A percentile compares a stretch with the other conserved stretches of the same genome.
Evolutionary conservation across 1,140 invertebrate species (phyloP).

Genomic region (Drosophila yakuba): DNA sequence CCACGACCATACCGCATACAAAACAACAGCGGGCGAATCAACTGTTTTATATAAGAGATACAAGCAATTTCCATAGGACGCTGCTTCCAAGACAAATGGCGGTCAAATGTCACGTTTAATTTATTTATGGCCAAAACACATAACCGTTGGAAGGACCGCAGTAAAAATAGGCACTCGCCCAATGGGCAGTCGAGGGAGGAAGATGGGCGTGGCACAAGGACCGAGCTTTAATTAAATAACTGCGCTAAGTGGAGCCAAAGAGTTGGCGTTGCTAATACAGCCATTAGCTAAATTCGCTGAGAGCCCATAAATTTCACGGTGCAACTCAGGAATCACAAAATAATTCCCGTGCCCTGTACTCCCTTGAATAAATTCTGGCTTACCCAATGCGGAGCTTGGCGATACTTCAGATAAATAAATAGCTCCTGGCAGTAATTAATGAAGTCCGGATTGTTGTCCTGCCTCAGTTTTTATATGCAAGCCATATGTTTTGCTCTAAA

Average conservation of each 20-base stretch:
- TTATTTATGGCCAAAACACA: slow-evolving; percentile 66
- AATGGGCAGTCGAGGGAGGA: neutral
- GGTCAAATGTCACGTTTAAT: slow-evolving; percentile 82
- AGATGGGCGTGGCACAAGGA: neutral
- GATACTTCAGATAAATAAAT: slow-evolving; percentile 27
- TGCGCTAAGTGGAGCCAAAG: slow-evolving; percentile 73
- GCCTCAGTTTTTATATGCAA: slow-evolving; percentile 8
- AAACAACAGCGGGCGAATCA: slow-evolving; percentile 39
- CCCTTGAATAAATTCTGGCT: slow-evolving; percentile 15
- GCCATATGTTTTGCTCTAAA: slow-evolving; percentile 14
- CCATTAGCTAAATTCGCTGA: slow-evolving; percentile 71
- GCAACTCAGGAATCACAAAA: slow-evolving; percentile 32
- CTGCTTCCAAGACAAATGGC: slow-evolving; percentile 72
- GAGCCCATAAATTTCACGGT: slow-evolving; percentile 63
- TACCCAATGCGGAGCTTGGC: slow-evolving; percentile 11
- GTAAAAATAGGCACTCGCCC: neutral
- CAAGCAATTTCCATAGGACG: slow-evolving; percentile 68
- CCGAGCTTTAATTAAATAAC: slow-evolving; percentile 76
- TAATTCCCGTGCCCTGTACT: slow-evolving; percentile 20
- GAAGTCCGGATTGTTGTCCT: slow-evolving; percentile 11
- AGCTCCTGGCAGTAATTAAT: slow-evolving; percentile 27
- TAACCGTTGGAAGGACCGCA: slow-evolving; percentile 5
- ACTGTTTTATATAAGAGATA: slow-evolving; percentile 69
- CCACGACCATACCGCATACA: slow-evolving; percentile 64
- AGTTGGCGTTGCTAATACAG: slow-evolving; percentile 75